Evolutionary conservation across 2,888 invertebrate genomes (phyloP), one percentile per base, ranked within the genome.

Genomic region (Deilephila porcellus): DNA sequence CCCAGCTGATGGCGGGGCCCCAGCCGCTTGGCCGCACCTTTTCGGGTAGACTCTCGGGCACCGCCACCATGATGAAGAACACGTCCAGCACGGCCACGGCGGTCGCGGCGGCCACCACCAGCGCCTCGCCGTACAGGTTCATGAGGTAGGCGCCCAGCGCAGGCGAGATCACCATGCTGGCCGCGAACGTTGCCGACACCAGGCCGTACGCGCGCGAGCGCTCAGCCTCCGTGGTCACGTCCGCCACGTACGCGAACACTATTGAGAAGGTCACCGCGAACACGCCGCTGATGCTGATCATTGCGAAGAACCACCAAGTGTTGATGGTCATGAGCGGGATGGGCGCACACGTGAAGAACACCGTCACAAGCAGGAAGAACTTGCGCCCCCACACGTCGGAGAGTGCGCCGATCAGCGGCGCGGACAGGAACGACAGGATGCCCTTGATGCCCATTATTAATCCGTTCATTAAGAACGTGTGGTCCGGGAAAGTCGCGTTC

Each of bases 261-360:
- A 99, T 99, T 83, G 99, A 99, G 95, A 99, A 99, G 71, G 99
- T 99, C 79, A 99, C 99, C 73, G 99, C 98, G 94, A 99, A 99
- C 81, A 99, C 97, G 77, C 99, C 99, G 83, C 99, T 99, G 91
- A 99, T 98, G 89, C 99, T 99, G 95, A 99, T 98, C 97, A 99
- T 98, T 75, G 99, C 99, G 94, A 99, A 99, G 94, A 99, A 99
- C 99, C 99, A 99, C 98, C 98, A 99, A 71, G 99, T 99, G 95
- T 99, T 99, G 89, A 99, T 97, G 86, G 98, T 98, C 98, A 99
- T 99, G 76, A 99, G 96, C 73, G 99, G 99, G 90, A 99, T 99
- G 72, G 99, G 99, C 82, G 98, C 98, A 95, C 99, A 99, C 60
- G 99, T 99, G 95, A 99, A 99, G 93, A 99, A 98, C 85, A 99